These are phyloP conservation scores for Prosapia bicincta DNA, from an alignment of 2,888 invertebrate genomes.

Conservation along the genomic window DNA sequence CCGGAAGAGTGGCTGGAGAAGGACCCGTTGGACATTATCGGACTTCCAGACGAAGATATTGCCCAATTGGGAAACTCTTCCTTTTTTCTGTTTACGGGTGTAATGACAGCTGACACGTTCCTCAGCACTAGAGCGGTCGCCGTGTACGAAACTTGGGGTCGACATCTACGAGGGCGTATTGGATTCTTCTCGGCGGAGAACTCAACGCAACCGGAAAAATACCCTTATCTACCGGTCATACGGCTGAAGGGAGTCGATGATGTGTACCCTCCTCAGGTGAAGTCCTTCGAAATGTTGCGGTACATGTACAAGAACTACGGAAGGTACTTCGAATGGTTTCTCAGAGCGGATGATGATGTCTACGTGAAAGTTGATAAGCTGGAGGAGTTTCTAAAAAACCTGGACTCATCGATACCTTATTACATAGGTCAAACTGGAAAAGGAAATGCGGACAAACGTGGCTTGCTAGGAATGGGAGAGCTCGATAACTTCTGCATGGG, in stretches of 20 bases:
- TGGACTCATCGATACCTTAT: constrained; percentile 70
- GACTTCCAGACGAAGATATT: not conserved
- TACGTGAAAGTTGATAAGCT: constrained; percentile 89
- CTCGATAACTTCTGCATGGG: constrained; percentile 99
- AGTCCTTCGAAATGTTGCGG: constrained; percentile 91
- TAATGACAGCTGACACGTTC: constrained; percentile 96
- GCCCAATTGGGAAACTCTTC: not conserved
- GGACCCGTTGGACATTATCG: not conserved
- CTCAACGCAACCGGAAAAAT: constrained; percentile 52
- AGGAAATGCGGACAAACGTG: constrained; percentile 84
- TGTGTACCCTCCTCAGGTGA: constrained; percentile 97
- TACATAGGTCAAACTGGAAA: constrained; percentile 48
- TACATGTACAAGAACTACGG: constrained; percentile 92
- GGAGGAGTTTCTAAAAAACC: constrained; percentile 71
- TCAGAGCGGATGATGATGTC: constrained; percentile 97
- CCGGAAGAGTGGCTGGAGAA: not conserved
- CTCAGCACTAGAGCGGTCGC: constrained; percentile 83
- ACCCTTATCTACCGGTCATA: constrained; percentile 72
- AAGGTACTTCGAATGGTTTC: constrained; percentile 93
- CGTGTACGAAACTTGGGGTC: constrained; percentile 93
- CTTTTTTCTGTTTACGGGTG: constrained; percentile 79
- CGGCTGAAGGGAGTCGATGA: constrained; percentile 84
- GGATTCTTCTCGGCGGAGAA: constrained; percentile 86
- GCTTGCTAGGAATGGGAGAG: constrained; percentile 79
- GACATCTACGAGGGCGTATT: constrained; percentile 82